phyloP scores from a whole-genome alignment of 2,113 vertebrate genomes.

The Cheirogaleus medius region DNA sequence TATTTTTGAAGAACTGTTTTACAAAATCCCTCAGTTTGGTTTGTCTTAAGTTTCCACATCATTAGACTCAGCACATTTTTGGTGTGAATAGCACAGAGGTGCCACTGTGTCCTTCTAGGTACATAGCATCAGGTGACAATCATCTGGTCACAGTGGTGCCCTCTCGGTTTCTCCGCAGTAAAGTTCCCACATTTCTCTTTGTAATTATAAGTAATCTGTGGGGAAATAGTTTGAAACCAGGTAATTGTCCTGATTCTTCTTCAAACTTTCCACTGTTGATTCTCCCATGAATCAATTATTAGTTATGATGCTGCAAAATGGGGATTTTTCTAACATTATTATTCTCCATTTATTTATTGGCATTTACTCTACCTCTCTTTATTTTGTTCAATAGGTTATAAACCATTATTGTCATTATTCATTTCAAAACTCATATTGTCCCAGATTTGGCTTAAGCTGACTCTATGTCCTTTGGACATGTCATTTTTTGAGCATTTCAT shows the following conservation, averaged over 20 bases:
- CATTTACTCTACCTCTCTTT: background rate
- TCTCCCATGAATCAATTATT: slow-evolving; percentile 17
- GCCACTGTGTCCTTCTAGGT: background rate
- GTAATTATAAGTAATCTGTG: background rate
- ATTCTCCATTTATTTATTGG: background rate
- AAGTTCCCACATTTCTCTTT: background rate
- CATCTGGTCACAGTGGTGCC: background rate
- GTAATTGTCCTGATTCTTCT: background rate
- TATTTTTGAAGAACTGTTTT: background rate
- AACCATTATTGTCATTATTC: background rate
- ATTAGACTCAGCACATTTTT: background rate
- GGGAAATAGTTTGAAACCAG: background rate
- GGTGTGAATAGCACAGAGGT: background rate
- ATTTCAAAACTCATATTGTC: background rate
- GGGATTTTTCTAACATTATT: background rate
- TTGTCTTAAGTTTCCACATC: background rate
- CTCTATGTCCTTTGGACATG: background rate
- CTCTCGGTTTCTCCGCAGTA: background rate
- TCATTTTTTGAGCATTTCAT: background rate
- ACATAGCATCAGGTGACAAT: background rate
- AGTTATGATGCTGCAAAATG: background rate
- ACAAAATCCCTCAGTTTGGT: background rate
- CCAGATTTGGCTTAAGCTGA: background rate
- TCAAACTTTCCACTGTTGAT: background rate
- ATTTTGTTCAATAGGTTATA: slow-evolving; percentile 1